Conservation (phyloP, 2,888 invertebrate species). For the Ectropis crepuscularia region DNA sequence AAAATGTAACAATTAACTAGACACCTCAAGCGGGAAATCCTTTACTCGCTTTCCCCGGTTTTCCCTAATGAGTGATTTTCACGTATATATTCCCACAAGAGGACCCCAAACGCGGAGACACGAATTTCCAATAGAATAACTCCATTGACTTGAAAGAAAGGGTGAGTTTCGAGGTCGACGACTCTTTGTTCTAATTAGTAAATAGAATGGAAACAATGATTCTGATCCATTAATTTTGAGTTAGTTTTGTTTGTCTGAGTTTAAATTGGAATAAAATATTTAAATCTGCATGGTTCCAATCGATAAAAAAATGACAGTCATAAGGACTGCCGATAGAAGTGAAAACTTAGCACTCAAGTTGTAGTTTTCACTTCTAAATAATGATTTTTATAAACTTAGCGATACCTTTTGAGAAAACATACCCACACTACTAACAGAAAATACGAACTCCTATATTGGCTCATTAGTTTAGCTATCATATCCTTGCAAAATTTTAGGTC, state of each 20-base stretch:
- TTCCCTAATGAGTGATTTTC: constrained; percentile 72
- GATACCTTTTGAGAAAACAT: too few species aligned
- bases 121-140: constrained; percentile 70
- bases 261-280: background rate
- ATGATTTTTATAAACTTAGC: too few species aligned
- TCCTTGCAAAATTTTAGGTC: too few species aligned
- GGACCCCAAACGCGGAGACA: constrained; percentile 57
- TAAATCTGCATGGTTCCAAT: constrained; percentile 6
- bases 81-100: constrained; percentile 52
- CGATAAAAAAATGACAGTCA: background rate
- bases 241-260: constrained; percentile 7
- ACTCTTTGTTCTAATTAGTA: constrained; percentile 40
- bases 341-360: too few species aligned
- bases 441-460: too few species aligned
- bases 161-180: constrained; percentile 44
- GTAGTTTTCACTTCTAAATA: too few species aligned
- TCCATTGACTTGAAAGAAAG: constrained; percentile 48
- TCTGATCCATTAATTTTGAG: constrained; percentile 32
- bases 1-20: constrained; percentile 58
- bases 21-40: constrained; percentile 63
- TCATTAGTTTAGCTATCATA: too few species aligned
- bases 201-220: constrained; percentile 39
- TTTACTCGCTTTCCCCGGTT: constrained; percentile 62
- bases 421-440: too few species aligned
- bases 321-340: too few species aligned